Percentiles rank a stretch among this genome's conserved stretches.
Conservation (phyloP, 2,888 invertebrate species). For the Mimumesa dahlbomi region DNA sequence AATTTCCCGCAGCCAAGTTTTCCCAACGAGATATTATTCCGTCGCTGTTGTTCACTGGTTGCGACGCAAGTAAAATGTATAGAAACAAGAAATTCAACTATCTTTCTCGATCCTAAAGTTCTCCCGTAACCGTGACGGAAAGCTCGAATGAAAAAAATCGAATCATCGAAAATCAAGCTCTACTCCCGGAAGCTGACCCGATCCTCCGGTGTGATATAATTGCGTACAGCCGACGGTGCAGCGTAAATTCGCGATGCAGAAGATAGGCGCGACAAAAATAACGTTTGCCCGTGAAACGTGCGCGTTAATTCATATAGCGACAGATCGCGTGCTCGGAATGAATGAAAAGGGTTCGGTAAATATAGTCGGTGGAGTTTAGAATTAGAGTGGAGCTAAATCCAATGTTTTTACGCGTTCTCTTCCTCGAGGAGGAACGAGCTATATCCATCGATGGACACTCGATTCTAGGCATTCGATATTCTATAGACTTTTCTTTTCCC, state of each 20-base stretch:
- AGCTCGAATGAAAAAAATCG: no score
- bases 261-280: conserved; percentile 52
- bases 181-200: conserved; percentile 10
- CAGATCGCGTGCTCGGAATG: conserved; percentile 63
- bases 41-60: no score
- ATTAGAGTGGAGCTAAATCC: conserved; percentile 62
- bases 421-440: not conserved
- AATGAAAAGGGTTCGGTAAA: conserved; percentile 64
- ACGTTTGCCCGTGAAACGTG: conserved; percentile 51
- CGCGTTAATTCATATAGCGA: conserved; percentile 61
- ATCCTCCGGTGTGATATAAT: conserved; percentile 13
- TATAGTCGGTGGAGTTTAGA: conserved; percentile 61
- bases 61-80: no score
- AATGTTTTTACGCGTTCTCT: conserved; percentile 47
- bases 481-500: no score
- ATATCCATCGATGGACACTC: not conserved
- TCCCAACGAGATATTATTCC: no score
- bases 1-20: no score
- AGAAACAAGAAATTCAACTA: no score
- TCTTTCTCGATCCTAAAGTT: no score
- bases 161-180: no score
- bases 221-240: conserved; percentile 18
- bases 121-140: no score
- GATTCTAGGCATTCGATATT: no score
- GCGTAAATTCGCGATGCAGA: conserved; percentile 40